phyloP scores from a whole-genome alignment of 2,888 invertebrate species.

The Dicranocentrus wangi region DNA sequence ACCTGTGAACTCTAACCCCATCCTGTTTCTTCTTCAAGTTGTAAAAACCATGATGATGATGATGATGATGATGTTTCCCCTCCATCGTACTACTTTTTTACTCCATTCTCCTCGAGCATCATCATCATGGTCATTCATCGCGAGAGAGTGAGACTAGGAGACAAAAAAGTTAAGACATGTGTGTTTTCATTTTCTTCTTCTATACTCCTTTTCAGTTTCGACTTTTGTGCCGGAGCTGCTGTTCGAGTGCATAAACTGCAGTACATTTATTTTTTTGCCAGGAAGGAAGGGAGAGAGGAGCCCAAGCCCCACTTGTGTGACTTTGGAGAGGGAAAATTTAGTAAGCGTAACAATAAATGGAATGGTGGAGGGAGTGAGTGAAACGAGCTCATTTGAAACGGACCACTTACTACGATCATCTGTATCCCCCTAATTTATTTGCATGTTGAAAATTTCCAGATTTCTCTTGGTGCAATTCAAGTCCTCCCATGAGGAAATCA shows the following conservation, averaged over 20 bases:
- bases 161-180: not conserved
- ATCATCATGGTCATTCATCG: not conserved
- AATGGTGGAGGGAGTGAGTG: slow-evolving; percentile 46
- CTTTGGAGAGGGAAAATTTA: slow-evolving; percentile 28
- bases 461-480: slow-evolving; percentile 42
- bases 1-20: slow-evolving; percentile 55
- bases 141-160: not conserved
- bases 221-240: slow-evolving; percentile 3
- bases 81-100: not conserved
- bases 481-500: slow-evolving; percentile 54
- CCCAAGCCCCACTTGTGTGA: not conserved
- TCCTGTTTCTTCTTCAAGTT: slow-evolving; percentile 8
- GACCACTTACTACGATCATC: slow-evolving; percentile 64
- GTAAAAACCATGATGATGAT: slow-evolving; percentile 24
- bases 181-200: too few species aligned
- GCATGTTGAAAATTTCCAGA: slow-evolving; percentile 55
- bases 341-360: slow-evolving; percentile 45
- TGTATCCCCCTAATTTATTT: slow-evolving; percentile 60
- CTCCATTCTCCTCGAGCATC: slow-evolving; percentile 5
- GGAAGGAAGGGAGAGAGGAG: not conserved
- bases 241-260: slow-evolving; percentile 19
- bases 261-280: slow-evolving; percentile 51
- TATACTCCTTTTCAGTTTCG: slow-evolving; percentile 15
- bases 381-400: slow-evolving; percentile 66
- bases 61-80: slow-evolving; percentile 19